Percentiles rank a stretch among this genome's conserved stretches.
Conservation (phyloP, 2,888 invertebrate species). For the Eupithecia abbreviata region DNA sequence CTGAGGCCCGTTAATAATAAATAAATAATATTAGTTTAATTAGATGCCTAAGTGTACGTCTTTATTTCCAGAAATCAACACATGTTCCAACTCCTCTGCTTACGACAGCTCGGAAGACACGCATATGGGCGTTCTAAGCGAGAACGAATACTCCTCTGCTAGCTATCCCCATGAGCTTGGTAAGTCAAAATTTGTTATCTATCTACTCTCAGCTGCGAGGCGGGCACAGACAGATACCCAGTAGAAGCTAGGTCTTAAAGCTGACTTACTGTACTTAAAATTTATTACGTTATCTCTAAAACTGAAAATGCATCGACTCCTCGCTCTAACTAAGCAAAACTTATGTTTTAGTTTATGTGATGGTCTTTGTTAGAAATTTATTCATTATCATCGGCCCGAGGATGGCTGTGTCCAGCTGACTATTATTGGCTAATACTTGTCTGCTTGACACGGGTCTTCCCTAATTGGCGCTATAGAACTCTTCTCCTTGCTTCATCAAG, state of each 20-base stretch:
- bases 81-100: conserved; percentile 85
- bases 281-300: too few species aligned
- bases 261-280: too few species aligned
- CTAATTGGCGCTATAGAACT: not conserved
- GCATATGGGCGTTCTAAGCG: conserved; percentile 84
- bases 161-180: conserved; percentile 73
- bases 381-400: too few species aligned
- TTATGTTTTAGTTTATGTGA: too few species aligned
- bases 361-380: too few species aligned
- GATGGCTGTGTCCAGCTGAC: too few species aligned
- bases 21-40: not conserved
- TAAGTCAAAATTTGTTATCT: conserved; percentile 43
- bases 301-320: too few species aligned
- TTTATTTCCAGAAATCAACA: conserved; percentile 71
- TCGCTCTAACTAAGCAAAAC: too few species aligned
- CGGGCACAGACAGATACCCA: too few species aligned
- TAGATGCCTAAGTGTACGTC: not conserved
- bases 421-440: not conserved
- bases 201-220: too few species aligned
- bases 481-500: not conserved
- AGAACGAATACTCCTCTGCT: conserved; percentile 82
- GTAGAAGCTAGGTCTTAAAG: too few species aligned
- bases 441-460: not conserved
- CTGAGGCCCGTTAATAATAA: too few species aligned
- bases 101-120: conserved; percentile 87